These are phyloP conservation scores for Gasteruption jaculator DNA, from an alignment of 2,888 invertebrate genomes.

Conservation along the genomic window DNA sequence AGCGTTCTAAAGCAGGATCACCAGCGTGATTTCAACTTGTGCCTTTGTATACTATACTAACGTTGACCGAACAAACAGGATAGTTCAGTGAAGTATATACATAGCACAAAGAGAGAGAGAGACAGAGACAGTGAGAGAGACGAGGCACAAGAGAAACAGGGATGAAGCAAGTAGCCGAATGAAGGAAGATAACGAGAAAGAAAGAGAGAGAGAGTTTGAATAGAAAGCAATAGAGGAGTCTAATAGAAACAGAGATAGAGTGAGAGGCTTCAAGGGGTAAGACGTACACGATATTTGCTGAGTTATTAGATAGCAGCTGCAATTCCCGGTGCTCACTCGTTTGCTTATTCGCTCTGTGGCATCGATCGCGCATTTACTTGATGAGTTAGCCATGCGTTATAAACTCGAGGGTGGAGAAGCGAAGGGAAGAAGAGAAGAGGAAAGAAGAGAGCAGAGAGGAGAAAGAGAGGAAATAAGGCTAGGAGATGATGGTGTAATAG, in stretches of 20 bases:
- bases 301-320: slow-evolving; percentile 43
- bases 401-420: slow-evolving; percentile 24
- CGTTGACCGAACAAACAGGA: slow-evolving; percentile 28
- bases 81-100: slow-evolving; percentile 22
- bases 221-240: no score
- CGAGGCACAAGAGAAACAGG: slow-evolving; percentile 12
- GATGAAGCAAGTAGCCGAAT: slow-evolving; percentile 17
- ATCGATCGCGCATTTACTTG: slow-evolving; percentile 43
- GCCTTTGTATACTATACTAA: slow-evolving; percentile 28
- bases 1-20: no score
- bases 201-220: slow-evolving; percentile 26
- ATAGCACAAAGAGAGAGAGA: no score
- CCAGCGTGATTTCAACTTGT: no score
- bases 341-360: slow-evolving; percentile 24
- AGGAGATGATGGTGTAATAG: slow-evolving; percentile 11
- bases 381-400: slow-evolving; percentile 44
- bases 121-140: no score
- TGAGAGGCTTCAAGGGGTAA: neutral
- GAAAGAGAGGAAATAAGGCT: slow-evolving; percentile 8
- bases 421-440: slow-evolving; percentile 9
- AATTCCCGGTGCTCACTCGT: slow-evolving; percentile 35
- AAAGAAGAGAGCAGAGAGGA: slow-evolving; percentile 3
- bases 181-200: slow-evolving; percentile 12
- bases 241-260: slow-evolving; percentile 14
- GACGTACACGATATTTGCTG: slow-evolving; percentile 38